Evolutionary conservation across 2,113 vertebrate genomes (phyloP).

Genomic region (Odontesthes bonariensis): DNA sequence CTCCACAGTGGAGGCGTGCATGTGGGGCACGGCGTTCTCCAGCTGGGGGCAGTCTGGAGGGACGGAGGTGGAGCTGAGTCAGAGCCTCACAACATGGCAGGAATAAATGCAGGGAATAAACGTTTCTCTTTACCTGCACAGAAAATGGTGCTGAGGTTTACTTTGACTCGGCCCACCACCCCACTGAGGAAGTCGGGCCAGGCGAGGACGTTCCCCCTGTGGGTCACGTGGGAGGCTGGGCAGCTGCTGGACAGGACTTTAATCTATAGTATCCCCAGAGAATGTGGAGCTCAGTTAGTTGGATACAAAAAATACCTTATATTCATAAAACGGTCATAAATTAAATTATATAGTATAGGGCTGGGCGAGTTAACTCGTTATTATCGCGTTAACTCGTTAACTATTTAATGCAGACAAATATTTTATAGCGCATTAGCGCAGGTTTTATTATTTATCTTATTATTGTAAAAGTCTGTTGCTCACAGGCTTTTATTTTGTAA

Average conservation of each 20-base stretch:
- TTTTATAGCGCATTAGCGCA: no score
- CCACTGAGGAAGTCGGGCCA: slow-evolving; percentile 96
- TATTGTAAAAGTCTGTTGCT: no score
- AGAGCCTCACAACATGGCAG: not conserved
- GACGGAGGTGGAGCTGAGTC: not conserved
- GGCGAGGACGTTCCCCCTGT: slow-evolving; percentile 93
- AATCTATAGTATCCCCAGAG: slow-evolving; percentile 79
- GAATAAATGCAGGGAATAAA: not conserved
- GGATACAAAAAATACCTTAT: not conserved
- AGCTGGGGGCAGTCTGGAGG: slow-evolving; percentile 91
- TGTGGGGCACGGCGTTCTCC: slow-evolving; percentile 85
- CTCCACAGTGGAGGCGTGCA: slow-evolving; percentile 84
- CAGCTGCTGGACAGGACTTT: slow-evolving; percentile 92
- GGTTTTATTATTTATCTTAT: no score
- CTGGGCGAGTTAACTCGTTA: no score
- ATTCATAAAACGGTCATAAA: not conserved
- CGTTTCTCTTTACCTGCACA: slow-evolving; percentile 87
- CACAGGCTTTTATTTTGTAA: no score
- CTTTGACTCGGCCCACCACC: slow-evolving; percentile 93
- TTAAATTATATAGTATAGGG: not conserved
- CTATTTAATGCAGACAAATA: no score
- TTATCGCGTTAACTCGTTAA: no score
- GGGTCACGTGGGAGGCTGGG: slow-evolving; percentile 84
- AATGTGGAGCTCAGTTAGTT: not conserved
- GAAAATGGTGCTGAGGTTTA: slow-evolving; percentile 90